Evolutionary conservation across 2,113 vertebrate genomes (phyloP), one percentile per base, ranked within the genome.

Genomic region (Amia ocellicauda): DNA sequence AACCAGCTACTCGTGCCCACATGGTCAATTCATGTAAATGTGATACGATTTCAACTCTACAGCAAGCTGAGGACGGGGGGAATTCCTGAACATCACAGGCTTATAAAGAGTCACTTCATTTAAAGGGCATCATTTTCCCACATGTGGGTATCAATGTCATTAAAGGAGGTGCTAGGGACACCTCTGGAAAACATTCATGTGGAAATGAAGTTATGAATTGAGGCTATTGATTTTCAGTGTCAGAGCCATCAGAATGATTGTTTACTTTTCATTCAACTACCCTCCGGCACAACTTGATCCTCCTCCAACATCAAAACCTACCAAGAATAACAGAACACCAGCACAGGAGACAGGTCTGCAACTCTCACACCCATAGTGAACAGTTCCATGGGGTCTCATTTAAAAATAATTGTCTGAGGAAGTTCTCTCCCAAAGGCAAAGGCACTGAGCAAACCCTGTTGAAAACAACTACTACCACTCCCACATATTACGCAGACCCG

Each of bases 241-340:
- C 77, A 63, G 76, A 76, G 73, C 74, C 80, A 76, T 83, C 80
- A 85, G 86, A 88, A 85, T 76, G 76, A 81, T 82, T 87, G 87
- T 88, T 88, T 86, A 85, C 77, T 77, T 70, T 69, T 68, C 64
- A 68, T 78, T 88, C 79, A 83, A 77, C 76, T 86, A 84, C 88
- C 89, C 88, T 76, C 75, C 64, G 85, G 89, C 83, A 78, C 49
- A 80, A 67, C 55, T 69, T 86, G 86, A 90, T 80, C 81, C 77
- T 40, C 86, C 80, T 80, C 81, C 79, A 71, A 80, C 85, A 75
- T 77, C 63, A 74, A 73, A 79, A 82, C 58, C 45, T 55, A 56
- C 61, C 5, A 64, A 53, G 55, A 67, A 49, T 51, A 26, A 55
- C 57, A 55, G 53, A 51, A 54, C 62, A 63, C 55, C 66, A 28